Evolutionary conservation across 2,888 invertebrate species (phyloP).

Genomic region (Augochlorella aurata): DNA sequence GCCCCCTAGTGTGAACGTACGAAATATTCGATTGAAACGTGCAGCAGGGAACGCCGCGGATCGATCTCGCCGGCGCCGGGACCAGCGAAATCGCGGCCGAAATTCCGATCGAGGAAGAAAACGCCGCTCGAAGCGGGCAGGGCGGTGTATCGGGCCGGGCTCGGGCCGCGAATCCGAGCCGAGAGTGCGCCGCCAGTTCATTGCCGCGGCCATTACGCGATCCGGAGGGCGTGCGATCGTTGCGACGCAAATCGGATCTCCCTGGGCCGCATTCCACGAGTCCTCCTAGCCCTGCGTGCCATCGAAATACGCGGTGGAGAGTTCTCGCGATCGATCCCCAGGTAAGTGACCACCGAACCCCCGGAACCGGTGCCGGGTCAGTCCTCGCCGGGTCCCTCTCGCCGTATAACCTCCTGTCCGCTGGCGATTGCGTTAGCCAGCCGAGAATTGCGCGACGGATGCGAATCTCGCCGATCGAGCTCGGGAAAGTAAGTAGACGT

Average conservation of each 20-base stretch:
- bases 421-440: not conserved
- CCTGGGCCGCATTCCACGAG: too few relatives aligned
- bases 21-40: not conserved
- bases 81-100: not conserved
- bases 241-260: constrained; percentile 32
- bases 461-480: not conserved
- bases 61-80: not conserved
- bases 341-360: constrained; percentile 25
- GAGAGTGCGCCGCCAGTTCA: constrained; percentile 48
- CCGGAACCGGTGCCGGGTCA: not conserved
- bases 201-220: constrained; percentile 56
- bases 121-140: too few relatives aligned
- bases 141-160: not conserved
- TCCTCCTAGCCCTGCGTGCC: not conserved
- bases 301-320: not conserved
- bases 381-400: constrained; percentile 13
- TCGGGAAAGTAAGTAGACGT: not conserved
- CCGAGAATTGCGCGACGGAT: not conserved
- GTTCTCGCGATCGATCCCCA: not conserved
- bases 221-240: constrained; percentile 39
- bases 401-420: constrained; percentile 28
- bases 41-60: not conserved
- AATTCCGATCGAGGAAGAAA: not conserved
- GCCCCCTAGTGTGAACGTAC: constrained; percentile 17
- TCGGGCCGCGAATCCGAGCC: constrained; percentile 2